A percentile compares a stretch with the other conserved stretches of the same genome.
Conservation (phyloP, 2,888 invertebrate genomes). For the Synergus japonicus region DNA sequence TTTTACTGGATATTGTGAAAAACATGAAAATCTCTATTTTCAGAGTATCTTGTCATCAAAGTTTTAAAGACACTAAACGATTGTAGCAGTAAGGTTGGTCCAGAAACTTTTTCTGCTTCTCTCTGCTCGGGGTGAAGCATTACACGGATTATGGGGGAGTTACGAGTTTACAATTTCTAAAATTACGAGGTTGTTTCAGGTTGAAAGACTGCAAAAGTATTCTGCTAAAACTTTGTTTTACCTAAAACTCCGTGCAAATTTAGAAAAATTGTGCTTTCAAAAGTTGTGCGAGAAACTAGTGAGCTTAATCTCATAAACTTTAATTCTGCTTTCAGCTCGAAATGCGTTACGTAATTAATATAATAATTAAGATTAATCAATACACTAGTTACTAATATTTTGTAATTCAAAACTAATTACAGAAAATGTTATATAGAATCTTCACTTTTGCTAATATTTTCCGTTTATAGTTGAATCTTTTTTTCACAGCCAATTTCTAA, state of each 20-base stretch:
- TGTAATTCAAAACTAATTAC: neutral
- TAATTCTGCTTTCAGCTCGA: neutral
- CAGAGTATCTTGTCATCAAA: constrained; percentile 20
- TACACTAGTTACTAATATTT: neutral
- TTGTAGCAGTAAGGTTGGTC: constrained; percentile 23
- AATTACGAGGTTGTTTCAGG: constrained; percentile 21
- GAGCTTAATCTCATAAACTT: neutral
- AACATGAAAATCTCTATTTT: neutral
- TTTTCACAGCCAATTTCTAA: no score
- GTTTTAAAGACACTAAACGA: constrained; percentile 31
- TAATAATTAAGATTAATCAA: neutral
- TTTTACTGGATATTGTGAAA: neutral
- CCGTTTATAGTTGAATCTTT: neutral
- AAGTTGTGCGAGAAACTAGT: neutral
- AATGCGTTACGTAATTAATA: neutral
- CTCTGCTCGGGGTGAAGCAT: constrained; percentile 19
- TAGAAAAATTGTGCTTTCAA: neutral
- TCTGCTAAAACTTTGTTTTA: constrained; percentile 13
- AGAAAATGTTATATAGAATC: neutral
- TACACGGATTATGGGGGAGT: constrained; percentile 28
- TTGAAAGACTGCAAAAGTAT: constrained; percentile 19
- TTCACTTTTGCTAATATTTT: neutral
- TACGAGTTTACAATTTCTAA: constrained; percentile 39
- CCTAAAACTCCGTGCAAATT: neutral
- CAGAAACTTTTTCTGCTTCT: constrained; percentile 19